Conservation (phyloP, 2,797 vertebrate genomes). For the Molothrus ater region DNA sequence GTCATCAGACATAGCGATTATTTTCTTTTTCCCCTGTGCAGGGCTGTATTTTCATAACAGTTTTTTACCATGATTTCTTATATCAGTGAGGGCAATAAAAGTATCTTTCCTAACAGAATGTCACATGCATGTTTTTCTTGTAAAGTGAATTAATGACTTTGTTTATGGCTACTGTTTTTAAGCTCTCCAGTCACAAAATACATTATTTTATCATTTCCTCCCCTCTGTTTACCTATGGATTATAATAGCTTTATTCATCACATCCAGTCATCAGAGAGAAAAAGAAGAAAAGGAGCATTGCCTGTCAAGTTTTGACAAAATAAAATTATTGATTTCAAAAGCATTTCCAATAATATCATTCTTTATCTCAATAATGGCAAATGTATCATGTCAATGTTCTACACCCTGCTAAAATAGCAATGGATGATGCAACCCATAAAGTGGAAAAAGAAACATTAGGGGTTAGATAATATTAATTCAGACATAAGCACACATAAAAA, state of each 20-base stretch:
- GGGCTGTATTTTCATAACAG: background rate
- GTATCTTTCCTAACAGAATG: background rate
- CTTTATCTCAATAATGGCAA: background rate
- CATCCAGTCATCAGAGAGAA: background rate
- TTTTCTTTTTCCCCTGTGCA: background rate
- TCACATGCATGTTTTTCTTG: background rate
- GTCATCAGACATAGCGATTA: background rate
- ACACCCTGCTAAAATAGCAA: background rate
- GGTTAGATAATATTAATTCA: background rate
- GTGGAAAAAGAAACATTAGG: background rate
- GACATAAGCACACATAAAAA: background rate
- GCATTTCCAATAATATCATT: background rate
- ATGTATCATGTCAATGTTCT: background rate
- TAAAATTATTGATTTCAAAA: background rate
- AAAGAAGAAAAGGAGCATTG: background rate
- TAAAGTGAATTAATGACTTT: background rate
- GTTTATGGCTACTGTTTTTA: background rate
- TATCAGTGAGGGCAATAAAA: background rate
- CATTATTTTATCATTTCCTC: background rate
- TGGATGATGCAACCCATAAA: background rate
- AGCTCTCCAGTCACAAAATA: background rate
- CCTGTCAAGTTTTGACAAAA: background rate
- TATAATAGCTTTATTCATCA: background rate
- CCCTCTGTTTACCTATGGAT: background rate
- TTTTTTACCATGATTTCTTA: background rate